Conservation (phyloP, 1,140 invertebrate genomes). For the Coelopa frigida region DNA sequence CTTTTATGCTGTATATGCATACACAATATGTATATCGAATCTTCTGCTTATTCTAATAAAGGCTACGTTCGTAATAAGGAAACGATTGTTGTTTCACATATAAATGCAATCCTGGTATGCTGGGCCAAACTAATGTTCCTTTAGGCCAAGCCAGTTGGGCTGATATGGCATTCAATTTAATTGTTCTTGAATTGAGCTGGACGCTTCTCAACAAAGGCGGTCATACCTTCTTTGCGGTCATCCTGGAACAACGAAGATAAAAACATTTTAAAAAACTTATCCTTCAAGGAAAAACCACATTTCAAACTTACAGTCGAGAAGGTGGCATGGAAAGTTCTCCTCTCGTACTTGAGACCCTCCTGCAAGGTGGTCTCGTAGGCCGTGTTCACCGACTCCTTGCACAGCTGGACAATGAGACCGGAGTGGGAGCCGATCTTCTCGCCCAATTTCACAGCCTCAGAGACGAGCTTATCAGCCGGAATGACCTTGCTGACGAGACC, state of each 20-base stretch:
- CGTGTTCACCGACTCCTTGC: conserved; percentile 91
- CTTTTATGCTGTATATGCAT: too few relatives aligned
- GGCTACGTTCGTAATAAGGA: too few relatives aligned
- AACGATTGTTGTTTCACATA: too few relatives aligned
- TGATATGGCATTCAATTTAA: conserved; percentile 46
- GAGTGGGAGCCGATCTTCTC: conserved; percentile 91
- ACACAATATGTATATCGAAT: too few relatives aligned
- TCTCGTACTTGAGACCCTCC: conserved; percentile 83
- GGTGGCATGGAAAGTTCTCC: conserved; percentile 83
- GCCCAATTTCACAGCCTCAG: conserved; percentile 83
- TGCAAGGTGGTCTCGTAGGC: conserved; percentile 81
- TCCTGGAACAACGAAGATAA: conserved; percentile 51
- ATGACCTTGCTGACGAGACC: conserved; percentile 88
- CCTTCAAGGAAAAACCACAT: background rate
- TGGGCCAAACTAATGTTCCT: background rate
- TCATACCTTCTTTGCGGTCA: conserved; percentile 90
- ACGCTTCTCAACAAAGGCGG: conserved; percentile 84
- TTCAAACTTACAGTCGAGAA: conserved; percentile 72
- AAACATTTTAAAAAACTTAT: conserved; percentile 7
- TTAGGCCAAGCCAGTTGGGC: background rate
- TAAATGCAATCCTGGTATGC: conserved; percentile 14
- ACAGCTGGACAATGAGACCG: conserved; percentile 73
- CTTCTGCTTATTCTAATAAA: too few relatives aligned
- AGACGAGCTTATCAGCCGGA: conserved; percentile 76
- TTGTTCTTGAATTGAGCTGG: conserved; percentile 76